Evolutionary conservation across 2,888 invertebrate species (phyloP).

Genomic region (Liopterus haemorrhoidalis): DNA sequence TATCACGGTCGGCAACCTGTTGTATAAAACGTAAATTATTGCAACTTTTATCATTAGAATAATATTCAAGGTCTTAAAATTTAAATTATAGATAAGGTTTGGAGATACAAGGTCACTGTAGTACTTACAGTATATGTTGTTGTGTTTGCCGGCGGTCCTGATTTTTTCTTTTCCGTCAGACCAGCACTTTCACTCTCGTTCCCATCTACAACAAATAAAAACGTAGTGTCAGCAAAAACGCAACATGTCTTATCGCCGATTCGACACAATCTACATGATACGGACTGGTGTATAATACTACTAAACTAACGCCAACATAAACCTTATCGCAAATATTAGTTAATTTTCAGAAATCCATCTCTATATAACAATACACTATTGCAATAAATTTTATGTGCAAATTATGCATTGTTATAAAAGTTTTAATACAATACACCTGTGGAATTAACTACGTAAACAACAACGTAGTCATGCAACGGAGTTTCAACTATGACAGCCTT

Average conservation of each 20-base stretch:
- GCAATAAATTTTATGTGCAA: no score
- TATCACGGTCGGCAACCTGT: constrained; percentile 82
- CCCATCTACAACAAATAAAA: constrained; percentile 55
- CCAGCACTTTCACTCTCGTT: constrained; percentile 54
- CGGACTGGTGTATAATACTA: no score
- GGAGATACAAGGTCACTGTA: constrained; percentile 7
- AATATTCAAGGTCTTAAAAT: not conserved
- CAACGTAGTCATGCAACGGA: constrained; percentile 29
- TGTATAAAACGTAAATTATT: constrained; percentile 14
- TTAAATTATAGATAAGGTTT: not conserved
- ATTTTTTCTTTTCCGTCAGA: constrained; percentile 54
- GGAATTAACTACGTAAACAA: constrained; percentile 29
- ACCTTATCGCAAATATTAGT: no score
- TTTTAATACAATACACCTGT: no score
- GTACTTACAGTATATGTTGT: constrained; percentile 67
- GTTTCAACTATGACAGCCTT: constrained; percentile 10
- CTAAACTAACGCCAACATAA: no score
- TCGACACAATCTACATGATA: no score
- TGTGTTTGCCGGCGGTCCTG: constrained; percentile 67
- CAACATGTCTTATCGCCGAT: no score
- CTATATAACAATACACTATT: no score
- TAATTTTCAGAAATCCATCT: no score
- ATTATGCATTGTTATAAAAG: no score
- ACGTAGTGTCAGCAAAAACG: no score
- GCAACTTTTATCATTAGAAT: no score